Percentiles rank a stretch among this genome's conserved stretches.
These are phyloP conservation scores for Oscheius onirici DNA, from an alignment of 2,888 invertebrate species.

Conservation along the genomic window DNA sequence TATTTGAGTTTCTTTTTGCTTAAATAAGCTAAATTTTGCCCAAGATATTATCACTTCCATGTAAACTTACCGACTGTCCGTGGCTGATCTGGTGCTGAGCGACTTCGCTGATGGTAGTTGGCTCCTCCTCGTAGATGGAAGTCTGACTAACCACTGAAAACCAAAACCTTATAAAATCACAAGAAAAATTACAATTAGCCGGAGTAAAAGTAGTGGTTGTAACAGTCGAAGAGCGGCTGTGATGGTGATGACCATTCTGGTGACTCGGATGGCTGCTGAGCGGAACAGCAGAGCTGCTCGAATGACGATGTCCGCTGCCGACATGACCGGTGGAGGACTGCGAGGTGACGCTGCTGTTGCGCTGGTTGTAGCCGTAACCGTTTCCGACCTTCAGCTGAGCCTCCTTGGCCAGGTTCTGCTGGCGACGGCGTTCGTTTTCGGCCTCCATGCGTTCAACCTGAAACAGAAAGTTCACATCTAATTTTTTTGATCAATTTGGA, in stretches of 20 bases:
- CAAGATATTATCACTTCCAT: too few species aligned
- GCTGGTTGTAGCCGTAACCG: background rate
- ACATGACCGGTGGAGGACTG: background rate
- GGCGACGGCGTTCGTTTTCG: slow-evolving; percentile 39
- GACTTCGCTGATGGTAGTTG: slow-evolving; percentile 40
- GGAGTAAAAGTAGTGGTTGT: slow-evolving; percentile 14
- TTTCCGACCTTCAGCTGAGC: slow-evolving; percentile 35
- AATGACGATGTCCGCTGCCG: background rate
- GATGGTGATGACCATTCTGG: background rate
- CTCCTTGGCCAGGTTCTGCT: slow-evolving; percentile 48
- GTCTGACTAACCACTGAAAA: slow-evolving; percentile 3
- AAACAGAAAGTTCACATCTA: slow-evolving; percentile 15
- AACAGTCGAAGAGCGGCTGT: slow-evolving; percentile 5
- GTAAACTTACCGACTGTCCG: slow-evolving; percentile 46
- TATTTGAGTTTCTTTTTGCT: too few species aligned
- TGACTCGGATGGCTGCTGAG: slow-evolving; percentile 9
- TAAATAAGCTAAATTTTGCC: too few species aligned
- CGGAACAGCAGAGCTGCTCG: background rate
- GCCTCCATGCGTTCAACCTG: slow-evolving; percentile 39
- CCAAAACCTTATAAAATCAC: background rate
- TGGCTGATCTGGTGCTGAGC: slow-evolving; percentile 43
- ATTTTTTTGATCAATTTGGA: too few species aligned
- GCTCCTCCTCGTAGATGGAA: slow-evolving; percentile 54
- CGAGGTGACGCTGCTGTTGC: slow-evolving; percentile 6
- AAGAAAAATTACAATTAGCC: background rate